A percentile compares a stretch with the other conserved stretches of the same genome.
Conservation (phyloP, 2,888 invertebrate genomes). For the Drosophila greeni region DNA sequence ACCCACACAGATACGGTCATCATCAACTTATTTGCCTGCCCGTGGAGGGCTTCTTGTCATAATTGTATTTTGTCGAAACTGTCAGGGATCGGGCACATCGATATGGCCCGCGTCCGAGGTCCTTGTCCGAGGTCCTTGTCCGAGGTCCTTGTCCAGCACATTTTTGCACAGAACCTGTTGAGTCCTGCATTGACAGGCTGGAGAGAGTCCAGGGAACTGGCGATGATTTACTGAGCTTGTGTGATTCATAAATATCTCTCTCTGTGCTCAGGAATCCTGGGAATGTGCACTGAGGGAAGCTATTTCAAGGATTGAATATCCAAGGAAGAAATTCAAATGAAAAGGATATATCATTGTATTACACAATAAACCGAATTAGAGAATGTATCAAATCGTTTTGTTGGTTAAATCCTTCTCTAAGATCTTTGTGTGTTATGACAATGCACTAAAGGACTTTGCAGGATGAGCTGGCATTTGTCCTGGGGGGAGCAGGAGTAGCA, state of each 20-base stretch:
- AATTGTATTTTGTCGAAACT: conserved; percentile 33
- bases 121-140: conserved; percentile 4
- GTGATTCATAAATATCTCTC: conserved; percentile 73
- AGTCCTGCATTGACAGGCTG: conserved; percentile 16
- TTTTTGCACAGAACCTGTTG: conserved; percentile 25
- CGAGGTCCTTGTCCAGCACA: conserved; percentile 5
- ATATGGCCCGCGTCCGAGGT: conserved; percentile 6
- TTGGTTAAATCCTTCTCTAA: no score
- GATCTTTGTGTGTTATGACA: no score
- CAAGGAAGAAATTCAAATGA: not conserved
- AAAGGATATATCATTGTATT: not conserved
- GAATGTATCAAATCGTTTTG: no score
- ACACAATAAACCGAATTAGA: not conserved
- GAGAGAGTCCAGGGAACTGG: not conserved
- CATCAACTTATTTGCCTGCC: conserved; percentile 35
- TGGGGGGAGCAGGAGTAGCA: no score
- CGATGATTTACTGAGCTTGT: conserved; percentile 62
- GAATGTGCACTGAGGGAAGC: conserved; percentile 6
- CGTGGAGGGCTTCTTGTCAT: conserved; percentile 9
- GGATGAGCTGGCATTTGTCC: conserved; percentile 49
- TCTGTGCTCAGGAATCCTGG: not conserved
- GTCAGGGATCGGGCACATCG: conserved; percentile 24
- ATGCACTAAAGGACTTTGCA: conserved; percentile 7
- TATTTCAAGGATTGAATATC: not conserved
- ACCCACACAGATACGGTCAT: conserved; percentile 10